Conservation (phyloP, 2,113 vertebrate species). For the Sialia sialis region DNA sequence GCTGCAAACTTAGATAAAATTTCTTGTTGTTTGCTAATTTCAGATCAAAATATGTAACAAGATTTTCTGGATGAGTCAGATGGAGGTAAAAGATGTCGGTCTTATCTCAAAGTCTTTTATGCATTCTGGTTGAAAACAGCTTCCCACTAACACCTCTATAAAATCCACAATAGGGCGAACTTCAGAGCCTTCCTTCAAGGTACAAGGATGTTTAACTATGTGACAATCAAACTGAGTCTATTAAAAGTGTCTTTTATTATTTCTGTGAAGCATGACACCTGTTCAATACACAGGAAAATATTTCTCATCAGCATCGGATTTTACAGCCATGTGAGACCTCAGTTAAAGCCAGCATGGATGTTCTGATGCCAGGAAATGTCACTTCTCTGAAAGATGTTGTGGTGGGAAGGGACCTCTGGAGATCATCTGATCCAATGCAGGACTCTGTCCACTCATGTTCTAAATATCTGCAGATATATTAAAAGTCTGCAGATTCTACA, state of each 20-base stretch:
- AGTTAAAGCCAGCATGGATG: not conserved
- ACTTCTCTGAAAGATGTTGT: not conserved
- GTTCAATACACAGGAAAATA: not conserved
- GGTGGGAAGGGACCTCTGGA: not conserved
- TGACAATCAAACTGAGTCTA: not conserved
- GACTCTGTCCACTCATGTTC: not conserved
- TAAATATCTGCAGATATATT: too few relatives aligned
- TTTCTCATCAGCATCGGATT: not conserved
- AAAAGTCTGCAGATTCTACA: not conserved
- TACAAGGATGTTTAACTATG: not conserved
- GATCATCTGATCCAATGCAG: not conserved
- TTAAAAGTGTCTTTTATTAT: not conserved
- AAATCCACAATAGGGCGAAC: not conserved
- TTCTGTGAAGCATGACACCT: not conserved
- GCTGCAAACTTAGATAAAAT: not conserved
- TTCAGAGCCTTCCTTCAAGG: not conserved
- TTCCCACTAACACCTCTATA: not conserved
- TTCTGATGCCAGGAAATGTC: not conserved
- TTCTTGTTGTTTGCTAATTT: constrained; percentile 5
- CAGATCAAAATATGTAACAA: not conserved
- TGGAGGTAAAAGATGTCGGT: not conserved
- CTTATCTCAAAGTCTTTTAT: not conserved
- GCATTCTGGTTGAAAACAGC: not conserved
- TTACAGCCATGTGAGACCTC: not conserved
- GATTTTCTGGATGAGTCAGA: not conserved